Conservation (phyloP, 2,797 vertebrate species). For the Dallia pectoralis region DNA sequence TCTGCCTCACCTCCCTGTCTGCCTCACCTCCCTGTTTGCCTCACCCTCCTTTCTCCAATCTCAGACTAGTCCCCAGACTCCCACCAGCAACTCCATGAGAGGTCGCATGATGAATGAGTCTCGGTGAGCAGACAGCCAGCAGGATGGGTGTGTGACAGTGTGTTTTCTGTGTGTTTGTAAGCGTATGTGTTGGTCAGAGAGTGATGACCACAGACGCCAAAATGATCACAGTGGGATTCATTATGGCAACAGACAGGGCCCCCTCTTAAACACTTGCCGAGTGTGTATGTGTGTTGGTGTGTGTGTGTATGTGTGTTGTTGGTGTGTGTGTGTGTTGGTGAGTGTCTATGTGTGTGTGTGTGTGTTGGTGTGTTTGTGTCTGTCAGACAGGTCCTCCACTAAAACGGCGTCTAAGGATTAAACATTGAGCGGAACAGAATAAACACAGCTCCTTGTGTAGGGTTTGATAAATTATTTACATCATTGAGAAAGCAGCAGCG, state of each 20-base stretch:
- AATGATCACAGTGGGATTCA: conserved; percentile 87
- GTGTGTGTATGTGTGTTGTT: conserved; percentile 28
- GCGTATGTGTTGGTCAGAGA: conserved; percentile 71
- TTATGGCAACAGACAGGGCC: conserved; percentile 88
- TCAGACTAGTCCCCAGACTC: conserved; percentile 83
- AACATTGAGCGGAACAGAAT: conserved; percentile 85
- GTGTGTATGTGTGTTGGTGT: conserved; percentile 31
- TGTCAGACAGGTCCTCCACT: conserved; percentile 76
- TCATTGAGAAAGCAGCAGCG: conserved; percentile 87
- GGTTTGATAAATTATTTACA: conserved; percentile 99
- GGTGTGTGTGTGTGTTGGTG: too few relatives aligned
- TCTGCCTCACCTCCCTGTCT: conserved; percentile 53
- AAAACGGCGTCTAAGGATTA: conserved; percentile 88
- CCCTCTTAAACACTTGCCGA: conserved; percentile 77
- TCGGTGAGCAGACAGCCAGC: conserved; percentile 82
- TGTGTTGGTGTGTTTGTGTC: conserved; percentile 7
- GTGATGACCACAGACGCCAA: conserved; percentile 88
- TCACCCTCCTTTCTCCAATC: conserved; percentile 74
- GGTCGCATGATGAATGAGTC: conserved; percentile 90
- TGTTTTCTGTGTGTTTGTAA: conserved; percentile 35
- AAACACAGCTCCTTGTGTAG: conserved; percentile 83
- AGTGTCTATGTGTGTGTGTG: conserved; percentile 3
- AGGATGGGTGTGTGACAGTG: conserved; percentile 40
- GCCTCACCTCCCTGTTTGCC: conserved; percentile 74
- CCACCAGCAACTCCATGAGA: conserved; percentile 90